Evolutionary conservation across 2,797 vertebrate species (phyloP).

Genomic region (Sebastes flavidus): DNA sequence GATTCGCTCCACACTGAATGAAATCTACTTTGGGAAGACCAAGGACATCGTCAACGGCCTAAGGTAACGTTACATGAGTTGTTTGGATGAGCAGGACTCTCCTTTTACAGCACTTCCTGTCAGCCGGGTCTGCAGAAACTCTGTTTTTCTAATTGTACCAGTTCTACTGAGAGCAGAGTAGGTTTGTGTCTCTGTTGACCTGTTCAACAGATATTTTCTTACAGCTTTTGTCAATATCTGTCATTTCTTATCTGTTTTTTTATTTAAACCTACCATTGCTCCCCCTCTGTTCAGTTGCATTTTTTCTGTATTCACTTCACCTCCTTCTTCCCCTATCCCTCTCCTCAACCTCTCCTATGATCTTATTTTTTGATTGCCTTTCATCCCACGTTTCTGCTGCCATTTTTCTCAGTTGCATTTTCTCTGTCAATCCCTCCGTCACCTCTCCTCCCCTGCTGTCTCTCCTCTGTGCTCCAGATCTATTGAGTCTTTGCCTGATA

Average conservation of each 20-base stretch:
- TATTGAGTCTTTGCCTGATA: constrained; percentile 98
- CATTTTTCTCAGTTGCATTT: constrained; percentile 19
- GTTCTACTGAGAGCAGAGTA: neutral
- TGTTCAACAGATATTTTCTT: neutral
- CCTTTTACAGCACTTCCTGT: constrained; percentile 7
- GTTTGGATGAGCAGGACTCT: neutral
- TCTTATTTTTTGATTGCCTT: constrained; percentile 1
- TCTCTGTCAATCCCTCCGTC: constrained; percentile 8
- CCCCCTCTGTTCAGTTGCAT: neutral
- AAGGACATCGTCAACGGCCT: constrained; percentile 99
- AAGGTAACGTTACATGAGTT: constrained; percentile 82
- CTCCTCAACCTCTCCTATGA: neutral
- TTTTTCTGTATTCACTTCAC: constrained; percentile 2
- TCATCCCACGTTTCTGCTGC: neutral
- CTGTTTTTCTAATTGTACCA: neutral
- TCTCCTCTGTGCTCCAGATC: constrained; percentile 88
- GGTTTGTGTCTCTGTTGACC: neutral
- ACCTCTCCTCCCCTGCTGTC: constrained; percentile 47
- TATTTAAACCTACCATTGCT: neutral
- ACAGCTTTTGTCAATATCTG: neutral
- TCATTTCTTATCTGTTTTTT: constrained; percentile 4
- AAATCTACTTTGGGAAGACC: constrained; percentile 99
- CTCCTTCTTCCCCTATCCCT: neutral
- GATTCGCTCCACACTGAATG: constrained; percentile 99
- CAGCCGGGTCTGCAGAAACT: neutral